Evolutionary conservation across 2,113 vertebrate species (phyloP), one percentile per base, ranked within the genome.

Genomic region (Perca flavescens): DNA sequence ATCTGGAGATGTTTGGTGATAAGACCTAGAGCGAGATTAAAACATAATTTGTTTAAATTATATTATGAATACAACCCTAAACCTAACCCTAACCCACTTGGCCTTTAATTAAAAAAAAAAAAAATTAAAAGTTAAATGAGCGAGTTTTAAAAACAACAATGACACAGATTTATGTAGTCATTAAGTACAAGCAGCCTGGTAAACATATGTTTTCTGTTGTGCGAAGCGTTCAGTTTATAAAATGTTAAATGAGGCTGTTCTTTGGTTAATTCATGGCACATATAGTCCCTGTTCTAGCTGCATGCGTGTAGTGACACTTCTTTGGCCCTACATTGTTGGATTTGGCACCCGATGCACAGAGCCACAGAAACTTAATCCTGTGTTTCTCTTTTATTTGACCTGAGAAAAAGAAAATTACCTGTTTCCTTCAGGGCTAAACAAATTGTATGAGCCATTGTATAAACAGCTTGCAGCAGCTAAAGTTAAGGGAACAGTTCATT

Each of bases 311-410:
- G 43, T 17, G 69, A 78, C 53, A 62, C 50, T 31, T 82, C 36
- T 53, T 62, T 73, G 63, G 50, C 76, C 34, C 8, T 47, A 65
- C 46, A 68, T 43, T 92, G 78, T 90, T 89, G 80, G 85, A 75
- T 88, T 92, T 92, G 91, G 90, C 88, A 74, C 54, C 40, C 15
- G 43, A 73, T 74, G 78, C 79, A 72, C 22, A 57, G 66, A 73
- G 61, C 36, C 61, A 69, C 22, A 80, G 83, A 84, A 90, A 91
- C 71, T 21, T 63, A 70, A 91, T 79, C 78, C 77, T 66, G 53
- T 21, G 76, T 79, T 89, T 65, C 72, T 91, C 76, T 88, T 88
- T 73, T 71, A 87, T 88, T 86, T 86, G 80, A 79, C 71, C 75
- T 74, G 63, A 63, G 61, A 47, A 65, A 25, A 65, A 65, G 40